Conservation (phyloP, 2,113 vertebrate species). For the Copsychus sechellarum region DNA sequence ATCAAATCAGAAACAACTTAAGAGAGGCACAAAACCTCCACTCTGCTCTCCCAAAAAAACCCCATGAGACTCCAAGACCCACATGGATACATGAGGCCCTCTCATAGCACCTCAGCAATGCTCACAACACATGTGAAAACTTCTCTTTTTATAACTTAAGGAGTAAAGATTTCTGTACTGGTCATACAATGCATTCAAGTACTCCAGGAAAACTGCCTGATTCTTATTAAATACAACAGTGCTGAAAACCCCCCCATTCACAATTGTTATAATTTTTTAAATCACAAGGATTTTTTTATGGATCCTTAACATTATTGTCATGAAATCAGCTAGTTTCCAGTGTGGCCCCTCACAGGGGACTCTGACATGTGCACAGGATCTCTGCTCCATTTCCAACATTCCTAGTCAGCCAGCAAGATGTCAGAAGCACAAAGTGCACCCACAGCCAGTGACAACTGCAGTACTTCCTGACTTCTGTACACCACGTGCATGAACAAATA, state of each 20-base stretch:
- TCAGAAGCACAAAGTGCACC: background rate
- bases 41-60: background rate
- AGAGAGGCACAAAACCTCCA: background rate
- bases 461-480: background rate
- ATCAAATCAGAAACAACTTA: background rate
- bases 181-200: fast-evolving
- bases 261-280: background rate
- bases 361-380: background rate
- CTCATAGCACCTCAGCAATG: background rate
- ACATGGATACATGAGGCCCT: fast-evolving
- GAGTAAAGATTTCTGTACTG: background rate
- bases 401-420: background rate
- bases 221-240: background rate
- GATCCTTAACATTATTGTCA: background rate
- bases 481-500: fast-evolving
- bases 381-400: background rate
- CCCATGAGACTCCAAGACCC: background rate
- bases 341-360: background rate
- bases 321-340: background rate
- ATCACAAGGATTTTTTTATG: background rate
- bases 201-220: background rate
- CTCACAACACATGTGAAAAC: fast-evolving
- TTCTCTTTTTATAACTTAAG: background rate
- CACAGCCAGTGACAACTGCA: fast-evolving
- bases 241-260: background rate